These are phyloP conservation scores for Patiria pectinifera DNA, from an alignment of 53 echinoderm and acorn worm genomes.

Conservation along the genomic window DNA sequence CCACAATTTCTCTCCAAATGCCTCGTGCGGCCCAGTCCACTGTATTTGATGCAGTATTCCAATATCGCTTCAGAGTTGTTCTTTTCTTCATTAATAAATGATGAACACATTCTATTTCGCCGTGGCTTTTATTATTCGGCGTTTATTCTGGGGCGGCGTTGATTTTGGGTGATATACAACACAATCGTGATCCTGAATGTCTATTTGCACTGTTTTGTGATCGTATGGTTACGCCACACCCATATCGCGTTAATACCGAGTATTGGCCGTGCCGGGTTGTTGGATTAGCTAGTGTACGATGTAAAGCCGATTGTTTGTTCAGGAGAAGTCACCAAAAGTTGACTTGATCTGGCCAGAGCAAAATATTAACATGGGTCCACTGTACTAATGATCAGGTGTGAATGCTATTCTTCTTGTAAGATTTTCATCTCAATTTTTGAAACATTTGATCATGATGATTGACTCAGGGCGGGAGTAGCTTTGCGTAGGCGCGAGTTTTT, in stretches of 20 bases:
- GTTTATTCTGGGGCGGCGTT: not conserved
- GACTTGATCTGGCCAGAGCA: not conserved
- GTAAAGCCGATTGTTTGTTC: not conserved
- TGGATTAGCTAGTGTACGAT: not conserved
- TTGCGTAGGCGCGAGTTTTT: no score
- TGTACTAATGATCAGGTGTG: not conserved
- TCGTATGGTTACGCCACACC: not conserved
- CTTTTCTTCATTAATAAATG: not conserved
- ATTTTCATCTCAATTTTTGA: no score
- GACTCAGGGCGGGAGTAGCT: no score
- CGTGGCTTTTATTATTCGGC: not conserved
- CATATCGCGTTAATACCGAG: not conserved
- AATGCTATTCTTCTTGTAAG: not conserved
- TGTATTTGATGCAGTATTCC: not conserved
- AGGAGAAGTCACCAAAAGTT: not conserved
- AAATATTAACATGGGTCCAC: not conserved
- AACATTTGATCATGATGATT: no score
- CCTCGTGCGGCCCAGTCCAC: not conserved
- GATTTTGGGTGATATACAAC: slow-evolving; percentile 27
- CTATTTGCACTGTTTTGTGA: slow-evolving; percentile 36
- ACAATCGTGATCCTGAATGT: not conserved
- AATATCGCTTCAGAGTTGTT: not conserved
- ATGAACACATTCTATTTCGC: not conserved
- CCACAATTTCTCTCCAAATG: not conserved
- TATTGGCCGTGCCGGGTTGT: not conserved